Conservation (phyloP, 1,140 invertebrate species). For the Cydia amplana region DNA sequence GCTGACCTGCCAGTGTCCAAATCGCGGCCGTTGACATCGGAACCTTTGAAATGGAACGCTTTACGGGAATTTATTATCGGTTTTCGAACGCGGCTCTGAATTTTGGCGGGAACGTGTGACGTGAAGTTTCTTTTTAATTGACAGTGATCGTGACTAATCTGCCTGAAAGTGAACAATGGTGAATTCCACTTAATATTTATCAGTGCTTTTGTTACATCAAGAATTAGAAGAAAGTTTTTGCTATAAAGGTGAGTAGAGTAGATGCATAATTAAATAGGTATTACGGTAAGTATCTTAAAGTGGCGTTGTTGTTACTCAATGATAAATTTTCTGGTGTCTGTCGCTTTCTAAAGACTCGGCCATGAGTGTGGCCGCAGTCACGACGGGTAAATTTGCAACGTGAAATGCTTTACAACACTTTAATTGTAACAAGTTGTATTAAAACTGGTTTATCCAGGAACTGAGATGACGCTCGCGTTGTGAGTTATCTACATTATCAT, state of each 20-base stretch:
- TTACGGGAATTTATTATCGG: slow-evolving; percentile 38
- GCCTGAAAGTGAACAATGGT: slow-evolving; percentile 69
- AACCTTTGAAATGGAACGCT: slow-evolving; percentile 51
- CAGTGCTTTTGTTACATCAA: slow-evolving; percentile 50
- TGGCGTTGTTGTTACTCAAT: slow-evolving; percentile 57
- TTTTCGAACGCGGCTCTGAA: slow-evolving; percentile 55
- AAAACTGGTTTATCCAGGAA: no score
- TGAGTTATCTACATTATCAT: no score
- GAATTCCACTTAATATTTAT: slow-evolving; percentile 67
- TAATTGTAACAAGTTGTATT: slow-evolving; percentile 8
- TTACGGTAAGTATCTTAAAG: slow-evolving; percentile 18
- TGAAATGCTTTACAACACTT: slow-evolving; percentile 39
- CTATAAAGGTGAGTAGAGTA: slow-evolving; percentile 58
- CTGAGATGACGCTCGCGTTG: no score
- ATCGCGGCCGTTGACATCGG: slow-evolving; percentile 70
- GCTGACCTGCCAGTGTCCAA: slow-evolving; percentile 59
- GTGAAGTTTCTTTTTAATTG: slow-evolving; percentile 47
- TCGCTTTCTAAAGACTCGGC: slow-evolving; percentile 75
- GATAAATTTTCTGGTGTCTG: slow-evolving; percentile 57
- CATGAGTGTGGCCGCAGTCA: slow-evolving; percentile 72
- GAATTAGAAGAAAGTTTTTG: slow-evolving; percentile 35
- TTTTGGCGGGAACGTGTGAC: slow-evolving; percentile 65
- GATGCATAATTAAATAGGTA: slow-evolving; percentile 48
- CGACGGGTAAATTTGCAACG: slow-evolving; percentile 61
- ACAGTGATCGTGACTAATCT: slow-evolving; percentile 64